Base-by-base conservation (phyloP, 1,140 invertebrate species). In the Solen grandis region DNA sequence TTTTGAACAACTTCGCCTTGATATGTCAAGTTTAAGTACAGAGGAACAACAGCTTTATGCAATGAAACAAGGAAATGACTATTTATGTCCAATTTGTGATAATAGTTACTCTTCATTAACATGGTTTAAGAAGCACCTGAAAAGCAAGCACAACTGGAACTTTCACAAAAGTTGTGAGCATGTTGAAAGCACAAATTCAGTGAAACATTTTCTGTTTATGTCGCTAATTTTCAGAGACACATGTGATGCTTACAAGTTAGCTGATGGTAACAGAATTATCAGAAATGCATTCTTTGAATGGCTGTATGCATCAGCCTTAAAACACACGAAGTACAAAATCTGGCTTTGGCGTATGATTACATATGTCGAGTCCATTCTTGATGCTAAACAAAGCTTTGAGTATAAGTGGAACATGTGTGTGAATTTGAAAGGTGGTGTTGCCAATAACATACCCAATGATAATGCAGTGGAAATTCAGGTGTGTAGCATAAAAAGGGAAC, bases 381-480 rank as follows among this genome's bases (percentile, higher is more conserved):
- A n/a, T 8, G 16, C 25, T 29, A 29, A 74, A 29, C 10, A 81
- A 31, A n/a, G 5, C 29, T 81, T 81, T 36, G 79, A 81, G 35
- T 81, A 74, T 54, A 72, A 60, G 31, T 75, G 74, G 74, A 76
- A 80, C 60, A 52, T 69, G 65, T 69, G 63, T 5, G 46, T 63
- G 5, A 79, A 79, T 41, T 50, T 63, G 0, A 55, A 72, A 55
- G 81, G 81, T 54, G 81, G 73, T 13, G 54, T 76, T 33, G 19
- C 16, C 22, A 66, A 82, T n/a, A 77, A 74, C 50, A 82, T 82
- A 38, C 81, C 72, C 13, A 82, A 82, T 78, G 66, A 80, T 46
- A 80, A 80, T 38, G 31, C 13, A 14, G 77, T 80, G 8, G 77
- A 80, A 41, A 19, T 80, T 16, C 66, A 70, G 14, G 66, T 80